phyloP scores from a whole-genome alignment of 2,113 vertebrate species.

The Petroica traversi region DNA sequence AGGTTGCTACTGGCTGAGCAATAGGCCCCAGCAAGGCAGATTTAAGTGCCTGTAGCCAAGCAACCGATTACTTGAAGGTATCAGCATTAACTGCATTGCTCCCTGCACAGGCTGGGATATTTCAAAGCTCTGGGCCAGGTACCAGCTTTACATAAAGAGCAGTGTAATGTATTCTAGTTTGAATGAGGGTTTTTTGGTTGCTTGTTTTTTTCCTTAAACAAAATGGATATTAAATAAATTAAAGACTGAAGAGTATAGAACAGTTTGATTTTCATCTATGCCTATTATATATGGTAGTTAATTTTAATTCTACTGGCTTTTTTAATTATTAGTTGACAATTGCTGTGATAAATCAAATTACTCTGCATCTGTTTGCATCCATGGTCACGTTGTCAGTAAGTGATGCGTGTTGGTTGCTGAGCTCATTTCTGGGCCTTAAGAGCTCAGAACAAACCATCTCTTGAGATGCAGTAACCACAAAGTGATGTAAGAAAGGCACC shows the following conservation, averaged over 20 bases:
- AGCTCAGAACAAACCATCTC: neutral
- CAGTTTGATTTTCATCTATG: neutral
- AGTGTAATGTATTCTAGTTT: neutral
- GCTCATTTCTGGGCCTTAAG: neutral
- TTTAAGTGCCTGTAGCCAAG: conserved; percentile 38
- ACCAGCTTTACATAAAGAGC: neutral
- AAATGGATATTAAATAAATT: neutral
- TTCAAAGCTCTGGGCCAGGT: neutral
- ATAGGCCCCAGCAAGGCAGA: neutral
- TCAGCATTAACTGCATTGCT: neutral
- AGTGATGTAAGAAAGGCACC: neutral
- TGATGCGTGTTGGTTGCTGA: neutral
- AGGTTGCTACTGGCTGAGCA: conserved; percentile 1
- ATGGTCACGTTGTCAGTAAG: neutral
- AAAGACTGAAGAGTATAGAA: neutral
- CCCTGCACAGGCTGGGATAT: neutral
- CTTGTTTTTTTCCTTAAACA: neutral
- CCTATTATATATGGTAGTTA: neutral
- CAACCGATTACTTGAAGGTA: conserved; percentile 17
- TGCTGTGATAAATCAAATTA: neutral
- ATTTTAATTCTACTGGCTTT: neutral
- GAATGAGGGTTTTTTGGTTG: neutral
- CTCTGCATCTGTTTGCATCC: neutral
- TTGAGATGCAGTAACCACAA: neutral
- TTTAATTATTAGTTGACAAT: neutral